Evolutionary conservation across 2,888 invertebrate species (phyloP), one percentile per base, ranked within the genome.

Genomic region (Hymenopus coronatus): DNA sequence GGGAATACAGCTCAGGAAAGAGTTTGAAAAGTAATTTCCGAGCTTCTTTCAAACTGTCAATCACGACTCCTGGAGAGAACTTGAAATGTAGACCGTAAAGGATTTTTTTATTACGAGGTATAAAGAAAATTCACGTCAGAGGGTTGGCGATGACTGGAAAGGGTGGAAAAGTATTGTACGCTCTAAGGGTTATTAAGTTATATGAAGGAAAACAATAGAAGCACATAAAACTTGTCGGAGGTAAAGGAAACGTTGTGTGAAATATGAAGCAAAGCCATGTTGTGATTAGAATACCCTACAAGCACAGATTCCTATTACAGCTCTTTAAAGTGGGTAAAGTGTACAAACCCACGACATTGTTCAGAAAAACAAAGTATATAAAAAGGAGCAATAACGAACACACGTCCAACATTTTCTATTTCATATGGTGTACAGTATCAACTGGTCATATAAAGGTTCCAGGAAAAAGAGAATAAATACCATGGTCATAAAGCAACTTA

Each of bases 1-100:
- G 15, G 46, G 40, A 28, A 40, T 28, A 81, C 28, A 85, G 83
- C 83, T n/a, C 46, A 88, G 83, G 88, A 89, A 89, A 89, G 88
- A 89, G 88, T 89, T 89, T 89, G 88, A 89, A 89, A 89, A 89
- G 88, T 89, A 89, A 89, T 89, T 89, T 89, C 88, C 88, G 86
- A 89, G 88, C 27, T 83, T 89, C 88, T 89, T 89, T 89, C 88
- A 85, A 89, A 86, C 88, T 89, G 88, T 89, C 88, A 89, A 86
- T 89, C 88, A 89, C 27, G 28, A n/a, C 85, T 28, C 28, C 20
- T 30, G 28, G 82, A 87, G n/a, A 82, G 82, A 9, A 82, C 6
- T 20, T 82, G 25, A 27, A 9, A 33, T 82, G 33, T n/a, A 40
- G 40, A 82, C 30, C 4, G 12, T 30, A 85, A 54, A 85, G 85